Base-by-base conservation (phyloP, 1,140 invertebrate species). In the Theocolax elegans region DNA sequence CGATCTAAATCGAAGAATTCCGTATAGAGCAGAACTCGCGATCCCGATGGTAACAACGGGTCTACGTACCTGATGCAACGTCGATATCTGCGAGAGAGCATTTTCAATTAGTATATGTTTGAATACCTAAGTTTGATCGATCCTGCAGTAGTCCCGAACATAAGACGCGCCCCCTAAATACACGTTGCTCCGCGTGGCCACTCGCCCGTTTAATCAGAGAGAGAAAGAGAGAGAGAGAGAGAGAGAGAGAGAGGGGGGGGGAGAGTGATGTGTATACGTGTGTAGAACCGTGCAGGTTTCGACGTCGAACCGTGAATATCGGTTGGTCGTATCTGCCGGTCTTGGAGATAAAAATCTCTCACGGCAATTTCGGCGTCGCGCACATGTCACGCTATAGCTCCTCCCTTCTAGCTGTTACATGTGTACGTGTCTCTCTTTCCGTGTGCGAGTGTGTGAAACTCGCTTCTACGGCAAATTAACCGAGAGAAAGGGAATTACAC, bases 251-350 rank as follows among this genome's bases (percentile, higher is more conserved):
- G 31, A 35, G 31, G 10, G 31, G 10, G 31, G 10, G 4, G 10
- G 31, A 35, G 10, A 6, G 31, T 6, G 31, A 46, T 46, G 17
- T 46, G 17, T 46, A 15, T 46, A 8, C 17, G 17, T 46, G 17
- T 46, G n/a, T 19, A 46, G n/a, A n/a, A n/a, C n/a, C n/a, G n/a
- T n/a, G n/a, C n/a, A n/a, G 78, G 74, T 76, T 74, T 81, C 76
- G 75, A 81, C 75, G 75, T 77, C 74, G 74, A 82, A 81, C 76
- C 81, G 80, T 83, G 82, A 85, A 83, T 84, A 84, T 84, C 82
- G 75, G 74, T 64, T 73, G 51, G 54, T 74, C 66, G 75, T 81
- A 83, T 83, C 82, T 83, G 10, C 19, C 19, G 23, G 3, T 7
- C 51, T 46, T 44, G 62, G 35, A 63, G 83, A 85, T 85, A 80